Evolutionary conservation across 2,888 invertebrate genomes (phyloP).

Genomic region (Orthonychiurus folsomi): DNA sequence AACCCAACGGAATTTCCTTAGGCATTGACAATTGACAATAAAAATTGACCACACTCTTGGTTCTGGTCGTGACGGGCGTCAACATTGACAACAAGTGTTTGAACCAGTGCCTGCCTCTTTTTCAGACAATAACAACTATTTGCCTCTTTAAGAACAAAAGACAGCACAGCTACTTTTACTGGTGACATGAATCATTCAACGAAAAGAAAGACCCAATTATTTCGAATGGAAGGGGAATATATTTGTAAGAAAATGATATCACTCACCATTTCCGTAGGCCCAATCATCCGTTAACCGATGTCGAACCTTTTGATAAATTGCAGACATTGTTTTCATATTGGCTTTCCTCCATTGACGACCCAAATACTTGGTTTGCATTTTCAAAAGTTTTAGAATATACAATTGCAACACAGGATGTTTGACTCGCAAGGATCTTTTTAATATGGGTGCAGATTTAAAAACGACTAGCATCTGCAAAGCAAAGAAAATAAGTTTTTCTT

Average conservation of each 20-base stretch:
- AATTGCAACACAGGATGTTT: constrained; percentile 94
- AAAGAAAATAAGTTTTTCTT: constrained; percentile 41
- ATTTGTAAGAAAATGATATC: not conserved
- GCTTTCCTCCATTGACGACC: constrained; percentile 98
- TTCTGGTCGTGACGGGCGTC: too few relatives aligned
- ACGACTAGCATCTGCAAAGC: constrained; percentile 78
- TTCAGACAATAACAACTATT: too few relatives aligned
- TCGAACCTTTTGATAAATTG: constrained; percentile 93
- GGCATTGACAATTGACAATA: too few relatives aligned
- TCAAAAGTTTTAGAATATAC: constrained; percentile 91
- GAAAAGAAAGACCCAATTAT: too few relatives aligned
- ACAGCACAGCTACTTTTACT: too few relatives aligned
- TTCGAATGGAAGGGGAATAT: too few relatives aligned
- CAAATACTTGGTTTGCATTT: constrained; percentile 99
- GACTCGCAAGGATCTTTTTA: constrained; percentile 91
- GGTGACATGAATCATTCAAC: too few relatives aligned
- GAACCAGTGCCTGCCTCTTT: too few relatives aligned
- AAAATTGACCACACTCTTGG: too few relatives aligned
- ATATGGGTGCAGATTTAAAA: constrained; percentile 96
- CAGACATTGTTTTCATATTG: constrained; percentile 99
- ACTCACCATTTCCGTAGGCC: constrained; percentile 90
- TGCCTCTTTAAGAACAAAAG: too few relatives aligned
- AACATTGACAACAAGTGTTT: too few relatives aligned
- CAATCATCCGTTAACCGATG: constrained; percentile 97
- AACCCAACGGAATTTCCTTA: too few relatives aligned